Base-by-base conservation (phyloP, 2,797 vertebrate species). In the Rallus crepitans region DNA sequence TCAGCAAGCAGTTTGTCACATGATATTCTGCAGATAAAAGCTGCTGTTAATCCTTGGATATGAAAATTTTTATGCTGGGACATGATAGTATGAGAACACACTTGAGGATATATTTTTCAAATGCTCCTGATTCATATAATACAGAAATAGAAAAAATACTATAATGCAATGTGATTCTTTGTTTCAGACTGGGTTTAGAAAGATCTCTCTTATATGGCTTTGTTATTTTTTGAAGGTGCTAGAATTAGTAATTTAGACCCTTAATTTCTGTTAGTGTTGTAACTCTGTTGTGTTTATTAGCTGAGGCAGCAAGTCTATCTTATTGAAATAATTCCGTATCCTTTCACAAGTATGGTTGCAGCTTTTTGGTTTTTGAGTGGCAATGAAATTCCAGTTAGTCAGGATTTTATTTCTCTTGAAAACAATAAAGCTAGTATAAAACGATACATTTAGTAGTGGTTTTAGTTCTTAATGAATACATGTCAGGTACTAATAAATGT, bases 71-170 rank as follows among this genome's bases (percentile, higher is more conserved):
- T 4, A 13, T 0, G 63, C 13, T 64, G 28, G 4, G 23, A 55
- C 39, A 8, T 27, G n/a, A 11, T 17, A 59, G 27, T 14, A 7
- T 45, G 40, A 35, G 35, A 87, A 30, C 4, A 31, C 12, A 7
- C 5, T 17, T 31, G 3, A 0, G 2, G 25, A 5, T 18, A 6
- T 15, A 5, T 33, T 35, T 69, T 47, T 61, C 48, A 35, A 61
- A 71, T 40, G 7, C 9, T 16, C 4, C 10, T 56, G 19, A 14
- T 19, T 55, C 72, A 7, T 42, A 0, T 7, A 37, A 37, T 9
- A 59, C 33, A 33, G 31, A 82, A 82, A 65, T 50, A 25, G 19
- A 75, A n/a, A 76, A 31, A 15, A 39, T 0, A 14, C 66, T 48
- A 18, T 12, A 12, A 63, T 78, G 17, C 20, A 40, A 0, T 3